Percentiles rank a stretch among this genome's conserved stretches.
phyloP scores from a whole-genome alignment of 92 coral and sea anemone genomes.

The Metridium senile region DNA sequence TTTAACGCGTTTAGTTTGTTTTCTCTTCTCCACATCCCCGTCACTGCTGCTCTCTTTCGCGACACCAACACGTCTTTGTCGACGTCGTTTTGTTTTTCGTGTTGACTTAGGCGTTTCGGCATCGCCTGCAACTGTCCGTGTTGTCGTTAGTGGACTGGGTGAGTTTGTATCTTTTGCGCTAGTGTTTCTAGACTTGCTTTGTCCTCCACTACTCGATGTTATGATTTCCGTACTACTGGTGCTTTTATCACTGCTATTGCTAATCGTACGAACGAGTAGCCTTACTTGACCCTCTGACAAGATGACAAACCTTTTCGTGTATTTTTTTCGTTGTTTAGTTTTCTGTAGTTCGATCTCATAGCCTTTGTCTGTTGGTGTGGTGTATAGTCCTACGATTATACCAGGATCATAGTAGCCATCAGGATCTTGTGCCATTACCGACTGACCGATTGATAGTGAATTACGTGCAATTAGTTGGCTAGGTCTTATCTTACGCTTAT shows the following conservation, averaged over 20 bases:
- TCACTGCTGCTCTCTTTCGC: constrained; percentile 55
- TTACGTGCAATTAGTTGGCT: constrained; percentile 70
- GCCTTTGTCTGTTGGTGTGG: constrained; percentile 60
- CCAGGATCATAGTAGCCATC: constrained; percentile 81
- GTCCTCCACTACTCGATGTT: neutral
- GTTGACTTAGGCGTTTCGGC: constrained; percentile 72
- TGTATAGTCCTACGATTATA: constrained; percentile 75
- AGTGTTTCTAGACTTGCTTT: constrained; percentile 42
- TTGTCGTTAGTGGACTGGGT: constrained; percentile 28
- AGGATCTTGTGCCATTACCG: constrained; percentile 79
- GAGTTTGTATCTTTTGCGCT: constrained; percentile 67
- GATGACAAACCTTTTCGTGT: constrained; percentile 65
- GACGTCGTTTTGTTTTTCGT: constrained; percentile 12
- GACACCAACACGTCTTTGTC: constrained; percentile 5
- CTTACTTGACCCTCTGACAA: constrained; percentile 76
- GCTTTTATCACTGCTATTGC: constrained; percentile 43
- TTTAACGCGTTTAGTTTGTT: constrained; percentile 33
- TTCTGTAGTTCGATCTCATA: constrained; percentile 70
- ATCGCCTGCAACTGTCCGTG: constrained; percentile 7
- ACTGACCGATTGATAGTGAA: constrained; percentile 73
- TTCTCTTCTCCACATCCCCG: constrained; percentile 52
- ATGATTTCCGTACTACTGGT: neutral
- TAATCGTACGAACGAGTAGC: constrained; percentile 55
- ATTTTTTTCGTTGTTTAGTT: constrained; percentile 49
- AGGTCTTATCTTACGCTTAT: constrained; percentile 61